Evolutionary conservation across 1,140 invertebrate genomes (phyloP), one percentile per base, ranked within the genome.

Genomic region (Papilio xuthus): DNA sequence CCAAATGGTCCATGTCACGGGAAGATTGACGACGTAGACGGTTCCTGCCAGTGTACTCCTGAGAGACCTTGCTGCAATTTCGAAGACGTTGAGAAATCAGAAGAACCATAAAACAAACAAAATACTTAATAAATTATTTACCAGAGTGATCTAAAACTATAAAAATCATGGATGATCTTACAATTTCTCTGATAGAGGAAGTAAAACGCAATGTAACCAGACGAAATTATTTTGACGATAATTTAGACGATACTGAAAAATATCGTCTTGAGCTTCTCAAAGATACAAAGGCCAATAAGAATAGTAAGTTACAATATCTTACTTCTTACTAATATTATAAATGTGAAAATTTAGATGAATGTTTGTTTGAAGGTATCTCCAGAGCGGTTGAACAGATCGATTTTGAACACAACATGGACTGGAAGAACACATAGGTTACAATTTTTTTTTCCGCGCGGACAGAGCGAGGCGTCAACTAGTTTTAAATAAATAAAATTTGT

Each of bases 21-120:
- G 18, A 76, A 63, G 13, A 26, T 63, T 32, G 28, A 53, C 2
- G 56, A 76, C 37, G 9, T 63, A 13, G 41, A 63, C 4, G 74
- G 53, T 10, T 76, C 74, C 18, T 76, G 74, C 23, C 74, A 76
- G 15, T 76, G 74, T 37, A 76, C 56, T 7, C 74, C 74, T 37
- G 53, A 63, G 26, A 18, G 74, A n/a, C 74, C 53, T 41, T 76
- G 74, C 37, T 76, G 74, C 53, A 76, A 76, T 23, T 63, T 41
- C 15, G 74, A 76, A 41, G 50, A 63, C 28, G 28, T 53, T n/a
- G 72, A 75, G 8, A 26, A 47, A 75, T 15, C 26, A 37, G 44
- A 56, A 37, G 44, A 75, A 53, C 44, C 60, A 28, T 67, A 67
- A 60, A 60, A 26, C 9, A 60, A 12, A 28, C 37, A 44, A 37